Evolutionary conservation across 2,888 invertebrate genomes (phyloP), one percentile per base, ranked within the genome.

Genomic region (Thecocarcelia acutangulata): DNA sequence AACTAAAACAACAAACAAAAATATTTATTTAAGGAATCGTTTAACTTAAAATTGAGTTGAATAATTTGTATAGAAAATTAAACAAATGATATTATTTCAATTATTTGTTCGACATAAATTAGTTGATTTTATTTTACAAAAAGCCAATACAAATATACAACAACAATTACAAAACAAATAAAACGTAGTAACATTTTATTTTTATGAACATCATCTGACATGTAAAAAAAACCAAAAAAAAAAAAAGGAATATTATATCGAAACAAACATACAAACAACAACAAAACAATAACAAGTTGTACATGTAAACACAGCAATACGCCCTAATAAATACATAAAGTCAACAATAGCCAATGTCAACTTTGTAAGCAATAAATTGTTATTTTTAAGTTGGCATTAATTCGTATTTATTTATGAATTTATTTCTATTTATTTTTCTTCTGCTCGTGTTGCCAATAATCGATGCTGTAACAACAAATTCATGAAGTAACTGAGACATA

Each of bases 341-440:
- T 66, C 70, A 76, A 76, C 54, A 75, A 76, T 66, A 59, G 70
- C 66, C 66, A 76, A 76, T 80, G 75, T 82, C 81, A 84, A 77
- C 48, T 83, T 73, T 80, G 61, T 79, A 70, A 69, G 48, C 63
- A 74, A 77, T 69, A 74, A 69, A 78, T 72, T 74, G 37, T 66
- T 66, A 61, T 72, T 75, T 77, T 76, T 61, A 80, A 76, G 66
- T 76, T 76, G 75, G 33, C 75, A 72, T 72, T 80, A 76, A 80
- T 75, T 64, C 64, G 40, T 70, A 59, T 75, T 80, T 76, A 74
- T 80, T 75, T 74, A 61, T 74, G 44, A 24, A 46, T 42, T 52
- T 66, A 46, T 78, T 61, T 66, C 42, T 64, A 44, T 78, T 61
- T 76, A 17, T 61, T 66, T 59, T 46, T n/a, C 37, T 40, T 8